phyloP scores from a whole-genome alignment of 2,888 invertebrate genomes.

The Trachelus iudaicus region DNA sequence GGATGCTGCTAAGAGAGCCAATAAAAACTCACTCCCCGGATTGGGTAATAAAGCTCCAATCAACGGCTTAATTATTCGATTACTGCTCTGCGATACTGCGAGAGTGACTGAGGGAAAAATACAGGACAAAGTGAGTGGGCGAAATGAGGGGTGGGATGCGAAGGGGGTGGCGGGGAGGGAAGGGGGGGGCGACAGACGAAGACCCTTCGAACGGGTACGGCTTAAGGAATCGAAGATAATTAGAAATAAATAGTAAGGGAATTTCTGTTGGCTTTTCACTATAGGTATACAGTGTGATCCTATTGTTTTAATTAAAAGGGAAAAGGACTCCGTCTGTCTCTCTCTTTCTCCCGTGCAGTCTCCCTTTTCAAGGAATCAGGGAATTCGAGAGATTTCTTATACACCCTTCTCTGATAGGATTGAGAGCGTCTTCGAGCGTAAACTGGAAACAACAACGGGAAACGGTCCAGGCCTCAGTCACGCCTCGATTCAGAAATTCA shows the following conservation, averaged over 20 bases:
- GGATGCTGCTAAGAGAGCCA: conserved; percentile 45
- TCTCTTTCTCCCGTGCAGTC: background rate
- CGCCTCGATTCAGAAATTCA: conserved; percentile 60
- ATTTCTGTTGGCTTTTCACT: conserved; percentile 32
- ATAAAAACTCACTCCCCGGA: conserved; percentile 65
- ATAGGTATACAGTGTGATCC: conserved; percentile 44
- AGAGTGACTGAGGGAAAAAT: background rate
- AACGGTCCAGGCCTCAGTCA: conserved; percentile 54
- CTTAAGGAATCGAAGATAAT: conserved; percentile 64
- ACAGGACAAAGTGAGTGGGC: conserved; percentile 6
- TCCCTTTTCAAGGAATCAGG: background rate
- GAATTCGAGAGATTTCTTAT: conserved; percentile 6
- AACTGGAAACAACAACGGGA: conserved; percentile 61
- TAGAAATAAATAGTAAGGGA: conserved; percentile 63
- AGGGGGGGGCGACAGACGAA: conserved; percentile 9
- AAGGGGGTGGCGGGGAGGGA: conserved; percentile 23
- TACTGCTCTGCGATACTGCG: conserved; percentile 35
- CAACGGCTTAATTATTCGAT: conserved; percentile 66
- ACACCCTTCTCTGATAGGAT: conserved; percentile 59
- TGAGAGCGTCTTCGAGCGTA: conserved; percentile 59
- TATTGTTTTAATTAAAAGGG: conserved; percentile 63
- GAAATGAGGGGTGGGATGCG: conserved; percentile 14
- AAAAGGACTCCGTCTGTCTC: conserved; percentile 14
- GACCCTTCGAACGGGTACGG: conserved; percentile 16
- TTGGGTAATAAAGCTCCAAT: conserved; percentile 66